phyloP scores from a whole-genome alignment of 2,113 vertebrate species.

The Hiodon tergisus region DNA sequence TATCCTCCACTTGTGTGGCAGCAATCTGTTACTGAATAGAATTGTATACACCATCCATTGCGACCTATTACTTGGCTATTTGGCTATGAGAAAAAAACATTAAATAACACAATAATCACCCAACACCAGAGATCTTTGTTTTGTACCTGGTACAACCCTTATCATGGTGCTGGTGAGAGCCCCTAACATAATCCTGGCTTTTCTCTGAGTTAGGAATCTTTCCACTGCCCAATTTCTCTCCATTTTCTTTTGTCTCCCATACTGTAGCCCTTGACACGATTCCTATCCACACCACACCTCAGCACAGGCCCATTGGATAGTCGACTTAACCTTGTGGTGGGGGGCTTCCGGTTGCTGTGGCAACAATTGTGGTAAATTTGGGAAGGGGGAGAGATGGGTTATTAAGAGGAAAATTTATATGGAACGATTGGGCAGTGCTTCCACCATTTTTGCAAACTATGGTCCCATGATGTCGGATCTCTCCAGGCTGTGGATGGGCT shows the following conservation, averaged over 20 bases:
- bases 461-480: slow-evolving; percentile 52
- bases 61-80: background rate
- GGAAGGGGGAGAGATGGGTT: slow-evolving; percentile 66
- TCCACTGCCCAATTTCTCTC: background rate
- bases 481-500: slow-evolving; percentile 16
- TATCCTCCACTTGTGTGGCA: background rate
- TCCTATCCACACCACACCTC: slow-evolving; percentile 16
- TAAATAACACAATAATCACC: background rate
- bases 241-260: background rate
- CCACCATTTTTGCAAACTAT: slow-evolving; percentile 22
- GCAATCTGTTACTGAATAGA: background rate
- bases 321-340: slow-evolving; percentile 56
- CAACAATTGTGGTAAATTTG: slow-evolving; percentile 73
- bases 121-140: background rate
- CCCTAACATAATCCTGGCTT: no score
- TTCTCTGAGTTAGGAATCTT: no score
- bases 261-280: slow-evolving; percentile 32
- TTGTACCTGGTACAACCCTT: background rate
- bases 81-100: background rate
- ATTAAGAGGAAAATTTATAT: slow-evolving; percentile 76
- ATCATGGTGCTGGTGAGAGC: background rate
- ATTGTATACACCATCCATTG: background rate
- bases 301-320: slow-evolving; percentile 49
- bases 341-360: slow-evolving; percentile 66
- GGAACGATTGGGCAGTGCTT: slow-evolving; percentile 50